Conservation (phyloP, 2,888 invertebrate species). For the Oxyscelio sp. region DNA sequence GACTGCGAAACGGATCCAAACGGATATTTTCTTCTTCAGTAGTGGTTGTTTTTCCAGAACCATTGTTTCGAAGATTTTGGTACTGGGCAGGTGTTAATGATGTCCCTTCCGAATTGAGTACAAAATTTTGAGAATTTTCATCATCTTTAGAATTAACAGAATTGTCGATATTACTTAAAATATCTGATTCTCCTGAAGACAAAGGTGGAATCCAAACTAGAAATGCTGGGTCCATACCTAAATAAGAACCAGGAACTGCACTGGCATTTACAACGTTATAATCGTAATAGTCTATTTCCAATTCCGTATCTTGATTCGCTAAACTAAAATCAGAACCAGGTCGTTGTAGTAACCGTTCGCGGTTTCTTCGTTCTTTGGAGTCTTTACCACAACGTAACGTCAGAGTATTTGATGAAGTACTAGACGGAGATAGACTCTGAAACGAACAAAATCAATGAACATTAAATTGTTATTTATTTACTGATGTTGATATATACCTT, state of each 20-base stretch:
- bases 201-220: conserved; percentile 96
- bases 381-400: conserved; percentile 88
- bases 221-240: conserved; percentile 97
- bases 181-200: conserved; percentile 90
- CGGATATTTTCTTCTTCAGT: conserved; percentile 54
- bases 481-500: too few species aligned
- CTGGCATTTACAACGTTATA: conserved; percentile 95
- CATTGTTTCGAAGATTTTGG: conserved; percentile 74
- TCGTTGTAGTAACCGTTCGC: conserved; percentile 91
- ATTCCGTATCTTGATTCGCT: conserved; percentile 92
- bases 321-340: conserved; percentile 94
- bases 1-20: conserved; percentile 73
- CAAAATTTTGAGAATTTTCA: background rate
- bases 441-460: too few species aligned
- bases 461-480: too few species aligned
- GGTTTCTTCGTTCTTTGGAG: conserved; percentile 93
- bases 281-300: conserved; percentile 96
- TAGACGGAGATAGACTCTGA: too few species aligned
- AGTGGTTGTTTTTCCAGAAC: conserved; percentile 18
- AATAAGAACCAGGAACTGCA: conserved; percentile 95
- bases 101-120: conserved; percentile 36
- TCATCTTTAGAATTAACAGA: conserved; percentile 45
- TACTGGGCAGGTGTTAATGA: conserved; percentile 82
- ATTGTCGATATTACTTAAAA: conserved; percentile 77
- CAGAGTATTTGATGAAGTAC: conserved; percentile 83